Conservation (phyloP, 2,113 vertebrate species). For the Pterocles gutturalis region DNA sequence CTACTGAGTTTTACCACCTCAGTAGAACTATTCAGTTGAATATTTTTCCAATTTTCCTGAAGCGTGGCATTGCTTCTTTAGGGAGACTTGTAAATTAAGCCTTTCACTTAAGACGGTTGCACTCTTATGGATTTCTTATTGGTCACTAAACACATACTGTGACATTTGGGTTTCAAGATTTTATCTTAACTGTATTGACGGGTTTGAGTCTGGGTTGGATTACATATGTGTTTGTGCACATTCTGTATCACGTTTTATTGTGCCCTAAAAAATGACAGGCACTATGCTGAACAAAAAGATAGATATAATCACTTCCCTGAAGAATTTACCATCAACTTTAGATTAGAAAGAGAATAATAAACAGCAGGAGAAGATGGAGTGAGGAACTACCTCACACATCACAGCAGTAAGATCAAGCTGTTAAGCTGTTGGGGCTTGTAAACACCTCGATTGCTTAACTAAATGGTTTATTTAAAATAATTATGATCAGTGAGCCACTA, state of each 20-base stretch:
- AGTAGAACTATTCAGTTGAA: neutral
- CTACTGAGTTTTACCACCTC: constrained; percentile 32
- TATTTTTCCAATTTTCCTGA: neutral
- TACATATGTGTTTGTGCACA: neutral
- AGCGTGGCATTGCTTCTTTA: constrained; percentile 15
- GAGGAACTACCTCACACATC: constrained; percentile 26
- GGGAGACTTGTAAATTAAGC: constrained; percentile 29
- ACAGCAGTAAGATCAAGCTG: constrained; percentile 36
- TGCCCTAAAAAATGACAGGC: neutral
- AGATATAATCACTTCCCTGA: neutral
- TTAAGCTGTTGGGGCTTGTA: constrained; percentile 59
- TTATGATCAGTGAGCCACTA: constrained; percentile 47
- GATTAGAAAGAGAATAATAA: constrained; percentile 49
- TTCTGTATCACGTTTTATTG: neutral
- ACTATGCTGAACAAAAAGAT: neutral
- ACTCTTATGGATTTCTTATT: neutral
- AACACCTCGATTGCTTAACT: constrained; percentile 40
- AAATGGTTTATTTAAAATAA: constrained; percentile 67
- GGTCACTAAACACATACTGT: neutral
- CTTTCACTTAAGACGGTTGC: constrained; percentile 7
- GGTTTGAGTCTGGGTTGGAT: neutral
- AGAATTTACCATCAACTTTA: constrained; percentile 39
- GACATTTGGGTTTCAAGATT: constrained; percentile 31
- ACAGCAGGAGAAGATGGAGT: constrained; percentile 58
- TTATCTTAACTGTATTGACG: neutral